Evolutionary conservation across 2,797 vertebrate species (phyloP), one percentile per base, ranked within the genome.

Genomic region (Hirundo rustica): DNA sequence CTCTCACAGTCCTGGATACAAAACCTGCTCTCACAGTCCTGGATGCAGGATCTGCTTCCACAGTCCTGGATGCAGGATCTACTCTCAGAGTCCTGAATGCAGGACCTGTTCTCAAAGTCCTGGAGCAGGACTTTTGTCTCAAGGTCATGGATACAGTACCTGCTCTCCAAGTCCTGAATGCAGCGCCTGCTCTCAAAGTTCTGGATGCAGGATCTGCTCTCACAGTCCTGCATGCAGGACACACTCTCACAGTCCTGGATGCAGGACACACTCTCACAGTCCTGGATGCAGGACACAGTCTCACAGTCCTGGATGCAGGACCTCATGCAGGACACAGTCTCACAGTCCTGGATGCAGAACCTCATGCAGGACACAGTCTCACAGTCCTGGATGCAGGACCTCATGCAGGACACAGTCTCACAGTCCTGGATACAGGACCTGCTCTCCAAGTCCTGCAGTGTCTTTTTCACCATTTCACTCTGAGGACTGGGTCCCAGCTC

Each of bases 271-370:
- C 32, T 30, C 32, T 45, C 26, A 13, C 4, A 62, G 54, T 34
- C 44, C 65, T 44, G 38, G 11, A 5, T 6, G 14, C 42, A 51
- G 57, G 44, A 27, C 3, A 0, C 7, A 8, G 44, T 51, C 54
- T n/a, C 30, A n/a, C 1, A 22, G 29, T 32, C 50, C 27, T 51
- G 50, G 27, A 51, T 25, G 16, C 50, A 51, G 50, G 26, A 51
- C 26, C 6, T 8, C 30, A 9, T 6, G 10, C 48, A 42, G 47
- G 14, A 66, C 8, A 0, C 1, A 0, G 32, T 30, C 32, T 45
- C 26, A 13, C 4, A 62, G 54, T 34, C 44, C 65, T 44, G 38
- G 11, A 5, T 6, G 14, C 42, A 51, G 57, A 20, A 58, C 15
- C 4, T 1, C 3, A 19, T 50, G 50, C 27, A 51, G 50, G 50